Evolutionary conservation across 2,888 invertebrate species (phyloP).

Genomic region (Gastrophysa polygoni): DNA sequence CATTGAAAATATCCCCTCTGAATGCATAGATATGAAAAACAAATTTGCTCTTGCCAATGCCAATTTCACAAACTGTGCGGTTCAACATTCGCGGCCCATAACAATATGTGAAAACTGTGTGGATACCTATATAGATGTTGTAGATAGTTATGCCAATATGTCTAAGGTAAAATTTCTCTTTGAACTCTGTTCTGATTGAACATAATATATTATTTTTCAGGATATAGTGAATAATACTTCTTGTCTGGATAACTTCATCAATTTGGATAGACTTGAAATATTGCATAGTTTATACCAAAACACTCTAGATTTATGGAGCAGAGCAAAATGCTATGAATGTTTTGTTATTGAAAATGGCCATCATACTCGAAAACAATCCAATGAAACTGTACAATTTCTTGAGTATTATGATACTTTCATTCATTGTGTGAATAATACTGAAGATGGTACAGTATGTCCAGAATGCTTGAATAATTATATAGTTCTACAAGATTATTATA

Average conservation of each 20-base stretch:
- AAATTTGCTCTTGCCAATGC: constrained; percentile 64
- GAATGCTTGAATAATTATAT: constrained; percentile 64
- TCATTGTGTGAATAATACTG: constrained; percentile 55
- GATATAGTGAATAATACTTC: constrained; percentile 57
- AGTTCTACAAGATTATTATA: constrained; percentile 64
- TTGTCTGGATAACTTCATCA: constrained; percentile 65
- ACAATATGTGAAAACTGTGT: constrained; percentile 67
- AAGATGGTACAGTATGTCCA: constrained; percentile 59
- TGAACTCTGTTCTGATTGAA: too few species aligned
- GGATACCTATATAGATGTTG: constrained; percentile 61
- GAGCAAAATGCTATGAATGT: constrained; percentile 69
- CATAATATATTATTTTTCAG: constrained; percentile 31
- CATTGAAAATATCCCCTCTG: constrained; percentile 8
- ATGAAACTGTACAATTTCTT: constrained; percentile 61
- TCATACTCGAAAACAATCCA: constrained; percentile 57
- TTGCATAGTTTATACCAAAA: constrained; percentile 64
- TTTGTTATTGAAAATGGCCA: constrained; percentile 59
- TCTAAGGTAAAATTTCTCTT: constrained; percentile 50
- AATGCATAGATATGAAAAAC: constrained; percentile 42
- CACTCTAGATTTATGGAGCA: constrained; percentile 64
- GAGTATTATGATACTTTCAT: constrained; percentile 59
- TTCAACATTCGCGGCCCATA: constrained; percentile 66
- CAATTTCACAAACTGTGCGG: constrained; percentile 66
- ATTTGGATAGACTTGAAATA: constrained; percentile 68
- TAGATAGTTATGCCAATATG: constrained; percentile 62